phyloP scores from a whole-genome alignment of 2,797 vertebrate species.

The Falco rusticolus region DNA sequence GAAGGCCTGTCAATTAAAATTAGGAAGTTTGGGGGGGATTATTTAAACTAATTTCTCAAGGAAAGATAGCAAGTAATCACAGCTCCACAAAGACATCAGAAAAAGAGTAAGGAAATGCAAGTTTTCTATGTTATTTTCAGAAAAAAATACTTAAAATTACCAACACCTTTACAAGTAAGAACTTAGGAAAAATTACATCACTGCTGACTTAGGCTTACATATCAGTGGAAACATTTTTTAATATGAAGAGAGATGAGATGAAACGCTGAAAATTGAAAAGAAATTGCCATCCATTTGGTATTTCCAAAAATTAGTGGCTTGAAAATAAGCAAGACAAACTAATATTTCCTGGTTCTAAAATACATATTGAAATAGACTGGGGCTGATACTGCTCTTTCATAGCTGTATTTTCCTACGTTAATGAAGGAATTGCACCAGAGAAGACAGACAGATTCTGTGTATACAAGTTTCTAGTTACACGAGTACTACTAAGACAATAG shows the following conservation, averaged over 20 bases:
- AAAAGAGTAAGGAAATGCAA: not conserved
- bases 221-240: not conserved
- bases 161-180: not conserved
- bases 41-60: not conserved
- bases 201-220: not conserved
- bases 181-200: not conserved
- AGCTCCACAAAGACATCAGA: not conserved
- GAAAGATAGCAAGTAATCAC: not conserved
- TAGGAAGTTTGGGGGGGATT: not conserved
- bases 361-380: not conserved
- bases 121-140: not conserved
- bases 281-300: not conserved
- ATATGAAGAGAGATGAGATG: not conserved
- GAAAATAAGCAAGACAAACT: not conserved
- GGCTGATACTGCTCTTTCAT: not conserved
- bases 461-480: not conserved
- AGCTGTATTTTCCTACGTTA: not conserved
- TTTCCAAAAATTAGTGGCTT: not conserved
- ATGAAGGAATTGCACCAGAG: not conserved
- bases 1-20: not conserved
- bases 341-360: not conserved
- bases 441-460: not conserved
- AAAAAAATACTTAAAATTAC: not conserved
- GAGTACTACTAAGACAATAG: not conserved
- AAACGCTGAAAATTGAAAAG: not conserved